These are phyloP conservation scores for Chamaetylas fuelleborni DNA, from an alignment of 2,113 vertebrate genomes.

Conservation along the genomic window DNA sequence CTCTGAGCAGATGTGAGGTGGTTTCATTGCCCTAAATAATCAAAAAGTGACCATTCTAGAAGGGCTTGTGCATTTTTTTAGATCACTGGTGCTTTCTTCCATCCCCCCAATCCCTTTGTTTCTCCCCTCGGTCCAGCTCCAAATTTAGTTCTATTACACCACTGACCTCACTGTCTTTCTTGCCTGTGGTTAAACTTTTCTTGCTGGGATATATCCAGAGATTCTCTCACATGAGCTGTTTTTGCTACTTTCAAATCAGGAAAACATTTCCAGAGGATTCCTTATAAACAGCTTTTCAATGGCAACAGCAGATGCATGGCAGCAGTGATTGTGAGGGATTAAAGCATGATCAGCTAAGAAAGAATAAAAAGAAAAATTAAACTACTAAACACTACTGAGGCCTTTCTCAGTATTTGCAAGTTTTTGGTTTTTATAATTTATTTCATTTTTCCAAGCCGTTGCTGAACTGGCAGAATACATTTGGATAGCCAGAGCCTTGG, in stretches of 20 bases:
- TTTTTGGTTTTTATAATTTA: not conserved
- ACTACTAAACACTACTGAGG: not conserved
- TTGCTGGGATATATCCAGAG: not conserved
- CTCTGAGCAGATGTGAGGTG: accelerated
- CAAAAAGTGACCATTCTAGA: not conserved
- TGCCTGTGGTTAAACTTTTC: not conserved
- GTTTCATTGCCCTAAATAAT: not conserved
- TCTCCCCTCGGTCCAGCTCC: accelerated
- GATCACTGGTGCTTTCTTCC: not conserved
- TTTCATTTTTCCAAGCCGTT: not conserved
- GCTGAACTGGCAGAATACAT: not conserved
- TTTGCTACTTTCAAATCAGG: not conserved
- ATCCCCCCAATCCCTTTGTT: accelerated
- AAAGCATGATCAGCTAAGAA: not conserved
- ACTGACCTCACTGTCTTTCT: not conserved
- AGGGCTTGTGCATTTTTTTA: accelerated
- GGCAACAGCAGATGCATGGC: not conserved
- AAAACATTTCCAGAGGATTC: not conserved
- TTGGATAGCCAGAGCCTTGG: not conserved
- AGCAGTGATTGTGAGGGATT: not conserved
- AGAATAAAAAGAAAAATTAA: not conserved
- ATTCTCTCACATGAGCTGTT: not conserved
- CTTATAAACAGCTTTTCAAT: accelerated
- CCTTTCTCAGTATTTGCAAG: not conserved
- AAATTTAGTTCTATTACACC: not conserved